phyloP scores from a whole-genome alignment of 2,113 vertebrate species.

The Seriola quinqueradiata region DNA sequence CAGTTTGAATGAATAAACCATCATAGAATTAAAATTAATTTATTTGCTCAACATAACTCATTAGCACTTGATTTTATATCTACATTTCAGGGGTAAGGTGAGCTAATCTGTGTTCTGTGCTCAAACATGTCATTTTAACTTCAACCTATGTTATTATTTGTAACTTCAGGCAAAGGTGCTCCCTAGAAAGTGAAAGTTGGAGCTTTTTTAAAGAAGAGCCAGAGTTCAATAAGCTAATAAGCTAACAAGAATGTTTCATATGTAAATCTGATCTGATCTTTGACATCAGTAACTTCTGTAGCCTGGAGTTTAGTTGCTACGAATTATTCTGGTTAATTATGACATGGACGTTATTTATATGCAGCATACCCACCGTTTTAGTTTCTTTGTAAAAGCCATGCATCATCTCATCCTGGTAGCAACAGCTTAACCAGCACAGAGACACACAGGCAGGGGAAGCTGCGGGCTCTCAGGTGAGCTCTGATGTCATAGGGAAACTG shows the following conservation, averaged over 20 bases:
- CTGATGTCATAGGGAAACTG: background rate
- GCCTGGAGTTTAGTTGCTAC: background rate
- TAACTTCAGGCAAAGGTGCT: background rate
- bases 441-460: background rate
- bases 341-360: background rate
- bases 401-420: background rate
- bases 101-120: background rate
- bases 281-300: background rate
- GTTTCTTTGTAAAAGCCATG: background rate
- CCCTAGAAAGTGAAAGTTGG: background rate
- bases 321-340: background rate
- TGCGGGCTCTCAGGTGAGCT: constrained; percentile 2
- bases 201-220: background rate
- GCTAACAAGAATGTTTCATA: background rate
- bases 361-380: background rate
- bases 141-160: background rate
- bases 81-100: background rate
- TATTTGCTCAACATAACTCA: background rate
- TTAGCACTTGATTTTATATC: background rate
- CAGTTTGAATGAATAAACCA: background rate
- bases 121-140: background rate
- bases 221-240: background rate
- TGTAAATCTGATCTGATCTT: background rate
- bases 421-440: constrained; percentile 6
- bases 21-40: background rate